Evolutionary conservation across 2,888 invertebrate genomes (phyloP).

Genomic region (Falcaria lacertinaria): DNA sequence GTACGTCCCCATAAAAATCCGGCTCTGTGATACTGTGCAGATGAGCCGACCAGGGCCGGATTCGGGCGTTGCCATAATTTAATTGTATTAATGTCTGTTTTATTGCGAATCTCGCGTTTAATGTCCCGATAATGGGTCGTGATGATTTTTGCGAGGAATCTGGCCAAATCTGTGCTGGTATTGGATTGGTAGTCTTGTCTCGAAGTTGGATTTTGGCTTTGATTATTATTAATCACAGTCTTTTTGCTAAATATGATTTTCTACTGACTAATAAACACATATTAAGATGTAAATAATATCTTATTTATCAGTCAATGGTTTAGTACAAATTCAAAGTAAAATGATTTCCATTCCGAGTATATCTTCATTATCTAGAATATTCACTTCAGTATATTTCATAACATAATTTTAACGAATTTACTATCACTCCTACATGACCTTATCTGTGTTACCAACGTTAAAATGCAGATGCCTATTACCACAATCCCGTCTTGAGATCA

Average conservation of each 20-base stretch:
- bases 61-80: conserved; percentile 52
- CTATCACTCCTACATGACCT: no score
- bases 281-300: no score
- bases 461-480: no score
- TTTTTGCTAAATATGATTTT: conserved; percentile 3
- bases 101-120: conserved; percentile 75
- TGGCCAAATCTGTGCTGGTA: conserved; percentile 28
- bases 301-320: no score
- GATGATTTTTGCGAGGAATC: conserved; percentile 53
- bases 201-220: conserved; percentile 18
- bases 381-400: no score
- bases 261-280: no score
- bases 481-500: background rate
- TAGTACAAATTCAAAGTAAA: no score
- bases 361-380: no score
- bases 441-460: no score
- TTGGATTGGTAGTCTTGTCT: conserved; percentile 9
- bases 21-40: conserved; percentile 72
- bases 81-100: conserved; percentile 73
- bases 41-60: conserved; percentile 70
- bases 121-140: conserved; percentile 62
- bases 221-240: conserved; percentile 6
- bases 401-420: no score
- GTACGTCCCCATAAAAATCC: conserved; percentile 77
- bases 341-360: no score